These are phyloP conservation scores for Cepaea hortensis DNA, from an alignment of 2,888 invertebrate genomes.

Conservation along the genomic window DNA sequence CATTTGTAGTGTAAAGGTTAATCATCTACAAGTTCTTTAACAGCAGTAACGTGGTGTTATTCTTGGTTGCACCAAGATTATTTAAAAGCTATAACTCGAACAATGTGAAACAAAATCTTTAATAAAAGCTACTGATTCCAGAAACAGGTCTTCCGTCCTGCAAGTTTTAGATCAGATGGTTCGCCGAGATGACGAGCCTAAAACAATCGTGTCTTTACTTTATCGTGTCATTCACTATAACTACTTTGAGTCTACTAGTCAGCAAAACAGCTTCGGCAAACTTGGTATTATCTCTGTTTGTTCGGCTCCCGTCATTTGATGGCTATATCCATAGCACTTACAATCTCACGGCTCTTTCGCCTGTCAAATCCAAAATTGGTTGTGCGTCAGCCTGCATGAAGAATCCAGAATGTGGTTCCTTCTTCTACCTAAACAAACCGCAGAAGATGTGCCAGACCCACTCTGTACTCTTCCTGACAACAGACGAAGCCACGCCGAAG, in stretches of 20 bases:
- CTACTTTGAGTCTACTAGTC: background rate
- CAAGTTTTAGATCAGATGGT: background rate
- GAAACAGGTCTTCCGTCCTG: background rate
- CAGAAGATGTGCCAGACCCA: constrained; percentile 32
- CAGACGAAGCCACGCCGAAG: constrained; percentile 9
- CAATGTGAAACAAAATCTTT: background rate
- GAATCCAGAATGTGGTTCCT: constrained; percentile 34
- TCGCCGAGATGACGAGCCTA: background rate
- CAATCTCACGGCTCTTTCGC: background rate
- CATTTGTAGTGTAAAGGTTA: no score
- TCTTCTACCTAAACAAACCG: constrained; percentile 32
- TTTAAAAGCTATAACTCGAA: background rate
- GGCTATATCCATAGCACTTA: constrained; percentile 24
- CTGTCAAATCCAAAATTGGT: background rate
- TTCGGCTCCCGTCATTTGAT: constrained; percentile 34
- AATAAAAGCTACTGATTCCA: background rate
- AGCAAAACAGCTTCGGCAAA: background rate
- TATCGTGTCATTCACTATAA: background rate
- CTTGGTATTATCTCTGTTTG: constrained; percentile 9
- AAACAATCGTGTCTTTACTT: background rate
- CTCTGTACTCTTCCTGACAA: constrained; percentile 38
- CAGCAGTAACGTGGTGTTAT: no score
- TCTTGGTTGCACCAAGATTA: no score
- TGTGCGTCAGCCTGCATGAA: constrained; percentile 40
- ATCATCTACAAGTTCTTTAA: no score